Conservation (phyloP, 2,113 vertebrate species). For the Pelecanus crispus region DNA sequence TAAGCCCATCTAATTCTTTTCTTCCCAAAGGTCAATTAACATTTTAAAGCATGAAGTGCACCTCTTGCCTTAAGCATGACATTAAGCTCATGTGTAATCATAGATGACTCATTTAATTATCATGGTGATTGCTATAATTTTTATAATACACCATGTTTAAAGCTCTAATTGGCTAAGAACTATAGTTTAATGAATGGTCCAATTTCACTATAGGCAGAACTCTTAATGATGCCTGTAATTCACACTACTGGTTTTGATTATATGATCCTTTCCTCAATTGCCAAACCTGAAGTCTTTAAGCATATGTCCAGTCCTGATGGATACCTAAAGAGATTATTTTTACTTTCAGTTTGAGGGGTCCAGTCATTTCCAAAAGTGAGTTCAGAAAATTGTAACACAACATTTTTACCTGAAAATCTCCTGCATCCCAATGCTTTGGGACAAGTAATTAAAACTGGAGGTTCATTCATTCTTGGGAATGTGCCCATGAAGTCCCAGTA, state of each 20-base stretch:
- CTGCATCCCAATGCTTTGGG: not conserved
- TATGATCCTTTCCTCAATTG: not conserved
- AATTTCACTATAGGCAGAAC: not conserved
- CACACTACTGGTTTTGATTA: not conserved
- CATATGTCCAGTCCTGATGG: not conserved
- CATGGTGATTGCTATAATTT: not conserved
- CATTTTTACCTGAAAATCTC: not conserved
- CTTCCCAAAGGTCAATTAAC: not conserved
- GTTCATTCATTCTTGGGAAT: not conserved
- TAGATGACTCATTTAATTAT: conserved; percentile 23
- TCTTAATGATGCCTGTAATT: not conserved
- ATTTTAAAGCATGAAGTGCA: not conserved
- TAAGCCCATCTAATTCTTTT: not conserved
- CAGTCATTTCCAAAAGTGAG: not conserved
- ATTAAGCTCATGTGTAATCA: not conserved
- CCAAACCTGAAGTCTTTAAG: not conserved
- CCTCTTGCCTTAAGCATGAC: not conserved
- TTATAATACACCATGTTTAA: not conserved
- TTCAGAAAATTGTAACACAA: not conserved
- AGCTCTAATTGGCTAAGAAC: not conserved
- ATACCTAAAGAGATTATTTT: not conserved
- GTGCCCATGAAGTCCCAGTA: not conserved
- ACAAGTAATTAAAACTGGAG: not conserved
- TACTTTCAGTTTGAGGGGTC: not conserved
- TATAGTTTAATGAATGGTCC: not conserved